Evolutionary conservation across 2,113 vertebrate genomes (phyloP).

Genomic region (Oryzias woworae): DNA sequence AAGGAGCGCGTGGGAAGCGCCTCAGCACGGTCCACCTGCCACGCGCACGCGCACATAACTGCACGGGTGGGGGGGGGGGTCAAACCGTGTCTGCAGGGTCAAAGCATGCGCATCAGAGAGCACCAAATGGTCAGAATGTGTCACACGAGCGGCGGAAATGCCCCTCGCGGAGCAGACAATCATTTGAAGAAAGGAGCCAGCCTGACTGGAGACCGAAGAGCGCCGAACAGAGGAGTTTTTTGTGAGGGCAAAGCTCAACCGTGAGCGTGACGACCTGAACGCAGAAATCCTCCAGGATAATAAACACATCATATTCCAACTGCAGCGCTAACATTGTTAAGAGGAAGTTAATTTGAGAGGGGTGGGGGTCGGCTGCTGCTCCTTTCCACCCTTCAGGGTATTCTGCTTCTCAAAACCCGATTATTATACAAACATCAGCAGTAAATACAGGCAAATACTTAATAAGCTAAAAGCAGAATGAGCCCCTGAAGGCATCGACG

Average conservation of each 20-base stretch:
- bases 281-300: slow-evolving; percentile 19
- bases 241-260: slow-evolving; percentile 19
- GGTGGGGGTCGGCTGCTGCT: slow-evolving; percentile 32
- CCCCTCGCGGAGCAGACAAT: slow-evolving; percentile 22
- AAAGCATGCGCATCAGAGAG: slow-evolving; percentile 31
- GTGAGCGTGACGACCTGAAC: slow-evolving; percentile 19
- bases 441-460: not conserved
- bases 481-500: slow-evolving; percentile 15
- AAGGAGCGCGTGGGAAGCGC: slow-evolving; percentile 68
- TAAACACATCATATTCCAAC: slow-evolving; percentile 46
- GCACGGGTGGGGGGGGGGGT: not conserved
- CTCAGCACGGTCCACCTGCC: slow-evolving; percentile 75
- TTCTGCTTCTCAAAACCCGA: slow-evolving; percentile 31
- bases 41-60: slow-evolving; percentile 30
- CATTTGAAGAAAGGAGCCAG: slow-evolving; percentile 37
- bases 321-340: slow-evolving; percentile 44
- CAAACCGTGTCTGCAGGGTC: slow-evolving; percentile 8
- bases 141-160: slow-evolving; percentile 27
- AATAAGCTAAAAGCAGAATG: not conserved
- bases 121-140: slow-evolving; percentile 66
- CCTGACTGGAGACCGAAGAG: slow-evolving; percentile 36
- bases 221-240: slow-evolving; percentile 15
- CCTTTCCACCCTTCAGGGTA: slow-evolving; percentile 15
- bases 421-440: slow-evolving; percentile 2
- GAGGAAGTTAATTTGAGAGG: slow-evolving; percentile 48